These are phyloP conservation scores for Mionectes olivaceus DNA, from an alignment of 2,797 vertebrate species.

Conservation along the genomic window DNA sequence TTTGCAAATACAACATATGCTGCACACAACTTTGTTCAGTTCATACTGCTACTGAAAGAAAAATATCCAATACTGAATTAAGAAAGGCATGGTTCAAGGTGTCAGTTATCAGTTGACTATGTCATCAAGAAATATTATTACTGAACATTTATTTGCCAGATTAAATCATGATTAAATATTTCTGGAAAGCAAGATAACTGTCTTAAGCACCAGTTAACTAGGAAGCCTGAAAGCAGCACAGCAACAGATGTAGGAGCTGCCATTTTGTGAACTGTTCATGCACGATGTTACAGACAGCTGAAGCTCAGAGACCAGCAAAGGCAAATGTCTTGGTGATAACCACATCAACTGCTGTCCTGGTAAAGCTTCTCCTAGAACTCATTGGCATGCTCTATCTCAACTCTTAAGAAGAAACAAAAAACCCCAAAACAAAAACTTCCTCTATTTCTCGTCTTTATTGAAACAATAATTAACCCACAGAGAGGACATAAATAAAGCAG, in stretches of 20 bases:
- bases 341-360: not conserved
- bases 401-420: not conserved
- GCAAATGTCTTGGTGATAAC: not conserved
- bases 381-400: not conserved
- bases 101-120: not conserved
- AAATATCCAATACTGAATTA: not conserved
- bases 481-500: not conserved
- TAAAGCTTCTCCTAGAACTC: not conserved
- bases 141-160: not conserved
- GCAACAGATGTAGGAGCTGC: not conserved
- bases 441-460: not conserved
- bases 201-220: not conserved
- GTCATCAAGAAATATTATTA: not conserved
- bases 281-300: fast-evolving
- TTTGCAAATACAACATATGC: not conserved
- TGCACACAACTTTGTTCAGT: not conserved
- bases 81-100: not conserved
- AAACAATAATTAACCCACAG: not conserved
- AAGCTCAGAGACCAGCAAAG: not conserved
- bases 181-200: not conserved
- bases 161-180: not conserved
- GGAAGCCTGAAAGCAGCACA: not conserved
- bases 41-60: fast-evolving
- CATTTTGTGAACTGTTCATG: fast-evolving
- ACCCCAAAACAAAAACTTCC: not conserved